Conservation (phyloP, 2,797 vertebrate species). For the Perodicticus potto region DNA sequence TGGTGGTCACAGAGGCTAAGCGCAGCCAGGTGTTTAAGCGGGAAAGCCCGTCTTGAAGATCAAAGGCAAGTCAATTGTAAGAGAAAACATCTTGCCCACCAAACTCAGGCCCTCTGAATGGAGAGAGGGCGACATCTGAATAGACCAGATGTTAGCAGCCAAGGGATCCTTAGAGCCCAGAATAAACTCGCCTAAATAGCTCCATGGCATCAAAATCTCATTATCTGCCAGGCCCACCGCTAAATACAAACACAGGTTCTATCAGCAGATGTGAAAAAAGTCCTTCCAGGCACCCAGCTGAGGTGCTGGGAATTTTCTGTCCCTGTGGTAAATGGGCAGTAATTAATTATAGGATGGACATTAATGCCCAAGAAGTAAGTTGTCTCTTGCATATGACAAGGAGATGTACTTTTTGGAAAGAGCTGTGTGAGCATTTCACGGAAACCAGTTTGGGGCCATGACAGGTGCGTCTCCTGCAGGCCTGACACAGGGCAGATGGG, state of each 20-base stretch:
- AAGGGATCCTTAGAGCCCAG: not conserved
- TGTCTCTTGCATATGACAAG: conserved; percentile 18
- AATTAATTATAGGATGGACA: conserved; percentile 37
- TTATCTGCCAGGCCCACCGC: not conserved
- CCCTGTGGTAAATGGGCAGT: conserved; percentile 27
- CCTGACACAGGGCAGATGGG: not conserved
- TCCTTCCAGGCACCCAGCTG: not conserved
- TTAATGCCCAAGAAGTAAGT: not conserved
- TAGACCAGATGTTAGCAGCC: conserved; percentile 41
- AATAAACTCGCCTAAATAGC: not conserved
- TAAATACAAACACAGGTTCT: not conserved
- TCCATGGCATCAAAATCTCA: not conserved
- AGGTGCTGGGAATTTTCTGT: not conserved
- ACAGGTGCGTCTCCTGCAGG: not conserved
- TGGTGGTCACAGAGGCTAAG: not conserved
- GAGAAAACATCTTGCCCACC: conserved; percentile 67
- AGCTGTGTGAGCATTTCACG: not conserved
- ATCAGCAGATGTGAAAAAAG: not conserved
- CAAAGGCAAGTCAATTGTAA: conserved; percentile 64
- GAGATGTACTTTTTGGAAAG: not conserved
- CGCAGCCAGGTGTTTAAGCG: not conserved
- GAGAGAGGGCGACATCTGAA: conserved; percentile 5
- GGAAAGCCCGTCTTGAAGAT: conserved; percentile 61
- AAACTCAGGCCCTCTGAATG: not conserved
- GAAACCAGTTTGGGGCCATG: not conserved